Base-by-base conservation (phyloP, 2,113 vertebrate species). In the Copsychus sechellarum region DNA sequence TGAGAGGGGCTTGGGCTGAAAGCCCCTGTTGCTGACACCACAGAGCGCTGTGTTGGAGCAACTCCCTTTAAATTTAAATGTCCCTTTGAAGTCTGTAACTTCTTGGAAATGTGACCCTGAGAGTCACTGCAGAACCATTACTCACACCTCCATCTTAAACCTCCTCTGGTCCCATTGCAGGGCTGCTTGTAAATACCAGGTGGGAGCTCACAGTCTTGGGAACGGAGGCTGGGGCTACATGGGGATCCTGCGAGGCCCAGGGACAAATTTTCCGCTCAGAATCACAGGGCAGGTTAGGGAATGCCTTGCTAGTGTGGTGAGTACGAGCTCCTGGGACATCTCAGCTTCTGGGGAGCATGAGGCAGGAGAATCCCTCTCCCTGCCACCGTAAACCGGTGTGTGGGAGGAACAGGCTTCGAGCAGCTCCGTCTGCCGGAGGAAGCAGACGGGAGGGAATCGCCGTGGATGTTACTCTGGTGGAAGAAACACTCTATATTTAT, bases 21-120 rank as follows among this genome's bases (percentile, higher is more conserved):
- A 2, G 4, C 17, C 21, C 21, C 29, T 14, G 0, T 8, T 18
- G 43, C 25, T 38, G 66, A 45, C 33, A 19, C 0, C 1, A 26
- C 47, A 40, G 20, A 36, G 38, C 15, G 4, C 28, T 20, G 5
- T 42, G 16, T 22, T 57, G 25, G 0, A 83, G 66, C 31, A 14
- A 42, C 34, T 79, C 29, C 31, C 54, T 70, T 80, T 73, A 26
- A 25, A 88, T 58, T 42, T 22, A 56, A 70, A 51, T 5, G 8
- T 31, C 53, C 79, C 60, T 90, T 29, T 53, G 66, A 61, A 82
- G 71, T 34, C 62, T 19, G 18, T 19, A 48, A 20, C 53, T 57
- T 54, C 66, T 54, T 22, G 17, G 24, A 71, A 74, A 36, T 4
- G 10, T n/a, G 45, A 80, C 58, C 65, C 65, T 29, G 34, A 53